These are phyloP conservation scores for Phalacrocorax brasilianus DNA, from an alignment of 2,113 vertebrate species.

Conservation along the genomic window DNA sequence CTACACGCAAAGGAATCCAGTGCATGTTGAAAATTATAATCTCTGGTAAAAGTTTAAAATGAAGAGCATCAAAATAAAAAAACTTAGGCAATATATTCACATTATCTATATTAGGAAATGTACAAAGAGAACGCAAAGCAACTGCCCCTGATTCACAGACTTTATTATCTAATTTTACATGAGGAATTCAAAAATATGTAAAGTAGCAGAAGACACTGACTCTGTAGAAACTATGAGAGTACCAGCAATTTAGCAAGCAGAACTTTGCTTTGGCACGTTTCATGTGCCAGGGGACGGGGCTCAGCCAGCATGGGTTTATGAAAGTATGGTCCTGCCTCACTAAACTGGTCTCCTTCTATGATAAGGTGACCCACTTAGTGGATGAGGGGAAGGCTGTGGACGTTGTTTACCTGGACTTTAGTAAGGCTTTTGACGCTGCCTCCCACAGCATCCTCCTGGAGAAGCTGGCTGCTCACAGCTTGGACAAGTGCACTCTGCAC, in stretches of 20 bases:
- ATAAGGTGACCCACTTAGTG: no score
- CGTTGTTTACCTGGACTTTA: no score
- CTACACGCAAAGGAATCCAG: not conserved
- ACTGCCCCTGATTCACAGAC: not conserved
- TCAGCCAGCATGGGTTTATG: no score
- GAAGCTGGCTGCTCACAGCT: no score
- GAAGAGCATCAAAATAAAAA: not conserved
- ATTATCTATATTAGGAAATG: not conserved
- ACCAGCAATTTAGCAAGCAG: not conserved
- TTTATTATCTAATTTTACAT: not conserved
- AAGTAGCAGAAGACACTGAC: not conserved
- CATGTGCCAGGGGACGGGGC: no score
- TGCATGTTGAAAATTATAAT: not conserved
- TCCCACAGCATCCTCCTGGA: no score
- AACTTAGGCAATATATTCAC: not conserved
- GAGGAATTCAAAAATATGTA: not conserved
- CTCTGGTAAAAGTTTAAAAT: not conserved
- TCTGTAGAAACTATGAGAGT: not conserved
- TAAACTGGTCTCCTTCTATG: no score
- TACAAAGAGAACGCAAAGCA: not conserved
- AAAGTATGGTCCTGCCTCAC: no score
- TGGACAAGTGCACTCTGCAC: no score
- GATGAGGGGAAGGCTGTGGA: no score
- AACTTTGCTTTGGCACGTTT: not conserved
- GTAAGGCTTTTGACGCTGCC: no score